Evolutionary conservation across 1,140 invertebrate genomes (phyloP).

Genomic region (Sycophila sp.): DNA sequence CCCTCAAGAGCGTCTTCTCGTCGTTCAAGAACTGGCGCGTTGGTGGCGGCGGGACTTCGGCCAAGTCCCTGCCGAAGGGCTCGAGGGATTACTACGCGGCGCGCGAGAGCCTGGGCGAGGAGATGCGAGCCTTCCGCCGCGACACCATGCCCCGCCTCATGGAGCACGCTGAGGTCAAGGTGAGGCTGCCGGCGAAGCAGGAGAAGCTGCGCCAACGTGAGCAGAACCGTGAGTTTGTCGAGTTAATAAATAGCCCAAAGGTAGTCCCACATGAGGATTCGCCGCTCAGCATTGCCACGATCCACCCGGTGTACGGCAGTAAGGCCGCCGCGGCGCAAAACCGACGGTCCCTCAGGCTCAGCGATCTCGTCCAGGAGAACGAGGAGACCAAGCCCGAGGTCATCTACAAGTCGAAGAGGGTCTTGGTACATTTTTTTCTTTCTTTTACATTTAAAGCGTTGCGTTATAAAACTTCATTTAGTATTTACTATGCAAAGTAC

Average conservation of each 20-base stretch:
- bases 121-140: slow-evolving; percentile 31
- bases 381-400: too few relatives aligned
- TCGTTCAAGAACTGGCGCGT: slow-evolving; percentile 30
- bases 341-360: too few relatives aligned
- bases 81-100: slow-evolving; percentile 23
- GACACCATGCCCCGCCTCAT: slow-evolving; percentile 33
- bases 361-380: too few relatives aligned
- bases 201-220: neutral
- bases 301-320: slow-evolving; percentile 35
- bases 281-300: slow-evolving; percentile 29
- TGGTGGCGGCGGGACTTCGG: too few relatives aligned
- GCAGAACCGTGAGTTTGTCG: neutral
- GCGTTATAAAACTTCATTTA: too few relatives aligned
- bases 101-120: slow-evolving; percentile 36
- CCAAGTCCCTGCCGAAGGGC: slow-evolving; percentile 19
- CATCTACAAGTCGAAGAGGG: neutral
- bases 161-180: neutral
- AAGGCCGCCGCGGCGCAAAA: neutral
- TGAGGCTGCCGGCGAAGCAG: neutral
- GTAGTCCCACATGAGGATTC: neutral
- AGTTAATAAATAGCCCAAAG: neutral
- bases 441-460: too few relatives aligned
- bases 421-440: neutral
- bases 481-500: too few relatives aligned
- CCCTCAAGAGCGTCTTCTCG: slow-evolving; percentile 34